Percentiles rank a stretch among this genome's conserved stretches.
Conservation (phyloP, 2,113 vertebrate genomes). For the Thymallus thymallus region DNA sequence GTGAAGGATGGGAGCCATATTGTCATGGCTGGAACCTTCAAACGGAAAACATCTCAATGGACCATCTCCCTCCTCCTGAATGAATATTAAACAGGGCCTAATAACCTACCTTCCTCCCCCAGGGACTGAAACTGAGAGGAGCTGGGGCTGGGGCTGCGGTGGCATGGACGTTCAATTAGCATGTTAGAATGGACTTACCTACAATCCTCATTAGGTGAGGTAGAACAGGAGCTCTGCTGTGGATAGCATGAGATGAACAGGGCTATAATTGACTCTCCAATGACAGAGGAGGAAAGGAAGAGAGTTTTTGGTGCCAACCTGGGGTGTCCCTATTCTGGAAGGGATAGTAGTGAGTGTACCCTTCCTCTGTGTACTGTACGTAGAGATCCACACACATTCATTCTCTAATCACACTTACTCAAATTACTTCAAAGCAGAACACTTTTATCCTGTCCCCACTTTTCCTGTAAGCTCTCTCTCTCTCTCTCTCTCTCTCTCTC, state of each 20-base stretch:
- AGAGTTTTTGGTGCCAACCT: too few species aligned
- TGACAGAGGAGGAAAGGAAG: too few species aligned
- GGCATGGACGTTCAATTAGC: background rate
- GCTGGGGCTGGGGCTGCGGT: too few species aligned
- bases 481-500: background rate
- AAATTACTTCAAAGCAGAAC: too few species aligned
- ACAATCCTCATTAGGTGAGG: background rate
- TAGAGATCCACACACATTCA: too few species aligned
- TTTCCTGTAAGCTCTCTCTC: background rate
- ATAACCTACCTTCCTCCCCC: slow-evolving; percentile 19
- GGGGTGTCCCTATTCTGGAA: too few species aligned
- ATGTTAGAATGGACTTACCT: background rate
- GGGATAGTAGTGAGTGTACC: slow-evolving; percentile 7
- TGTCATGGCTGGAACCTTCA: slow-evolving; percentile 41
- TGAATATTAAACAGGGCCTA: slow-evolving; percentile 43
- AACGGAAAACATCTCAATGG: slow-evolving; percentile 44
- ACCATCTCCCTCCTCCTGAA: slow-evolving; percentile 30
- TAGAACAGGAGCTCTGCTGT: background rate
- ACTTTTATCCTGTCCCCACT: too few species aligned
- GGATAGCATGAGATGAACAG: background rate
- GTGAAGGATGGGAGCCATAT: slow-evolving; percentile 16
- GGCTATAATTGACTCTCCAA: too few species aligned
- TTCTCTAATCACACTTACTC: too few species aligned
- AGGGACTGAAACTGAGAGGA: too few species aligned
- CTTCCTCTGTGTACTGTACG: too few species aligned